Evolutionary conservation across 2,113 vertebrate genomes (phyloP).

Genomic region (Scalopus aquaticus): DNA sequence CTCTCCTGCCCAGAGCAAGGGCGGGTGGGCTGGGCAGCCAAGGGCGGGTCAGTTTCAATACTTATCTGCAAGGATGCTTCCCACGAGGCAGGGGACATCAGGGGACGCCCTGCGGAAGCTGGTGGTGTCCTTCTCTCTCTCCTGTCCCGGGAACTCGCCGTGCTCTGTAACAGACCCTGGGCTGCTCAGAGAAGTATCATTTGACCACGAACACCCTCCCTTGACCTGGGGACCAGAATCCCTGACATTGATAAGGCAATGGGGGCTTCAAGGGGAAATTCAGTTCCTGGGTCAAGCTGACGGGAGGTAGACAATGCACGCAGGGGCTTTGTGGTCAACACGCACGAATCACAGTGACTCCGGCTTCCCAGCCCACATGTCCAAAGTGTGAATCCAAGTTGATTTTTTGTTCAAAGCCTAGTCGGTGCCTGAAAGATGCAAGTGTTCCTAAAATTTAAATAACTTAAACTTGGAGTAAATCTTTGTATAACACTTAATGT

Average conservation of each 20-base stretch:
- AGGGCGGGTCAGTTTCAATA: background rate
- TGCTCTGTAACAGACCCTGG: background rate
- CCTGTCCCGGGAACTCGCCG: background rate
- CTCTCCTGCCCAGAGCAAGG: background rate
- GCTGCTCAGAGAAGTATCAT: background rate
- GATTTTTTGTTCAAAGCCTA: background rate
- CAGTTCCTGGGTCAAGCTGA: background rate
- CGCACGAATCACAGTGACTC: background rate
- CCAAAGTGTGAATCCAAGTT: background rate
- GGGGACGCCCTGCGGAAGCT: fast-evolving
- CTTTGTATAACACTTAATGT: background rate
- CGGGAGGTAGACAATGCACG: background rate
- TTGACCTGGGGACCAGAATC: background rate
- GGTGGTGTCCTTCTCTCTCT: background rate
- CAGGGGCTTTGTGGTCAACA: background rate
- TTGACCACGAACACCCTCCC: background rate
- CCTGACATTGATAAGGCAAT: background rate
- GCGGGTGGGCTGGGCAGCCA: background rate
- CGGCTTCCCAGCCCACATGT: background rate
- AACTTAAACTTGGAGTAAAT: background rate
- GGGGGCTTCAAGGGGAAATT: background rate
- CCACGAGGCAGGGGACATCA: too few species aligned
- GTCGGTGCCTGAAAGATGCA: background rate
- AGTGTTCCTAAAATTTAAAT: too few species aligned
- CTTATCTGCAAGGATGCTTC: conserved; percentile 70